Percentiles rank a stretch among this genome's conserved stretches.
Conservation (phyloP, 2,888 invertebrate species). For the Opisthograptis luteolata region DNA sequence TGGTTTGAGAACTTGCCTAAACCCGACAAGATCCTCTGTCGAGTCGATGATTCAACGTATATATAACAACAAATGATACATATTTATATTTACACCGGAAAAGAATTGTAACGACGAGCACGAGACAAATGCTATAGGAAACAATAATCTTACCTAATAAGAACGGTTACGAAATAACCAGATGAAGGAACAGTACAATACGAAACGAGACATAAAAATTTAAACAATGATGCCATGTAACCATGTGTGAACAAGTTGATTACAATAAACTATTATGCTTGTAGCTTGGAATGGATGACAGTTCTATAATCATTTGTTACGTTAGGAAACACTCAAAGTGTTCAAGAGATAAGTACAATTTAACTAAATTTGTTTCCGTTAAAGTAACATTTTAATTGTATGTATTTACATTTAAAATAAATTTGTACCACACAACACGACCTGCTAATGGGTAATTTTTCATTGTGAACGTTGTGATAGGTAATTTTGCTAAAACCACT, state of each 20-base stretch:
- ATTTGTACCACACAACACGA: no score
- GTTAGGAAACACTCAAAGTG: no score
- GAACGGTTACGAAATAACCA: constrained; percentile 43
- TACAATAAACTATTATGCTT: constrained; percentile 22
- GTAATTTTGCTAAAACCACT: no score
- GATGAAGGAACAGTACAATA: constrained; percentile 37
- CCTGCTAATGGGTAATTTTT: no score
- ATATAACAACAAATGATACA: constrained; percentile 12
- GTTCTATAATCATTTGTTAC: constrained; percentile 1
- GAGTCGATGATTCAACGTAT: constrained; percentile 7
- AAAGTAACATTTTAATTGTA: no score
- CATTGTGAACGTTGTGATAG: no score
- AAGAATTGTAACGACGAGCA: constrained; percentile 4
- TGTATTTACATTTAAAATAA: no score
- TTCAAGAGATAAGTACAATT: no score
- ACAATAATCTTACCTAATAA: constrained; percentile 48
- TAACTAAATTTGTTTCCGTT: no score
- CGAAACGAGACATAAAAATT: constrained; percentile 43
- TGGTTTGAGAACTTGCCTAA: background rate
- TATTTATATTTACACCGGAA: constrained; percentile 19
- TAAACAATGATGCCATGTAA: constrained; percentile 40
- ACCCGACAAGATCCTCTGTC: background rate
- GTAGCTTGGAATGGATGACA: constrained; percentile 14
- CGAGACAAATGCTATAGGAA: constrained; percentile 35
- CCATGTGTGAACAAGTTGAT: constrained; percentile 36